Conservation (phyloP, 2,888 invertebrate genomes). For the Noctua fimbriata region DNA sequence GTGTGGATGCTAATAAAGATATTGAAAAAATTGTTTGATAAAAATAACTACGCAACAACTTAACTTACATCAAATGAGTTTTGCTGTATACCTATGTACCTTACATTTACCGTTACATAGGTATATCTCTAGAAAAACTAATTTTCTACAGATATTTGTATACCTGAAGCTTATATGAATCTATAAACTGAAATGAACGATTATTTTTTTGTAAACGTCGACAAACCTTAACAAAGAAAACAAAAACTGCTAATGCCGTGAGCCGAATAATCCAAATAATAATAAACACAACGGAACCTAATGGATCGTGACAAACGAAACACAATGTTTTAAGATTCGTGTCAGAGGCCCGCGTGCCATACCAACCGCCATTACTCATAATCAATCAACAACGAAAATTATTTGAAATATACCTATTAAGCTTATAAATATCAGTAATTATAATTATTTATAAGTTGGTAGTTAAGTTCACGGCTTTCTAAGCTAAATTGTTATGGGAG, state of each 20-base stretch:
- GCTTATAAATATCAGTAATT: slow-evolving; percentile 51
- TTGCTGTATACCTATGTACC: no score
- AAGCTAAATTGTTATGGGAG: slow-evolving; percentile 16
- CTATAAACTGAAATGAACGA: not conserved
- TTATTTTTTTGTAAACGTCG: not conserved
- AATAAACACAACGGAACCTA: slow-evolving; percentile 31
- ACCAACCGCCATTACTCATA: slow-evolving; percentile 54
- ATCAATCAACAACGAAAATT: slow-evolving; percentile 61
- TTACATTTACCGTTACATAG: no score
- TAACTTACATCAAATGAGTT: no score
- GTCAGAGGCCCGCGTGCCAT: slow-evolving; percentile 40
- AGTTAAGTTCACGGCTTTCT: slow-evolving; percentile 35
- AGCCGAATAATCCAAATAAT: not conserved
- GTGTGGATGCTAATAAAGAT: no score
- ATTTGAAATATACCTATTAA: slow-evolving; percentile 45
- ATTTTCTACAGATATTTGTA: not conserved
- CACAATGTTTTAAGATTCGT: slow-evolving; percentile 53
- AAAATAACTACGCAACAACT: no score
- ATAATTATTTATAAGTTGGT: slow-evolving; percentile 39
- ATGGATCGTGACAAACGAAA: slow-evolving; percentile 59
- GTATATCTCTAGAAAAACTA: not conserved
- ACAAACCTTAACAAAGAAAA: not conserved
- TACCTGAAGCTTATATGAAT: not conserved
- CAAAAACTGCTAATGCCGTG: not conserved
- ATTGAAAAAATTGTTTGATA: no score